phyloP scores from a whole-genome alignment of 2,113 vertebrate genomes.

The Coreoperca whiteheadi region DNA sequence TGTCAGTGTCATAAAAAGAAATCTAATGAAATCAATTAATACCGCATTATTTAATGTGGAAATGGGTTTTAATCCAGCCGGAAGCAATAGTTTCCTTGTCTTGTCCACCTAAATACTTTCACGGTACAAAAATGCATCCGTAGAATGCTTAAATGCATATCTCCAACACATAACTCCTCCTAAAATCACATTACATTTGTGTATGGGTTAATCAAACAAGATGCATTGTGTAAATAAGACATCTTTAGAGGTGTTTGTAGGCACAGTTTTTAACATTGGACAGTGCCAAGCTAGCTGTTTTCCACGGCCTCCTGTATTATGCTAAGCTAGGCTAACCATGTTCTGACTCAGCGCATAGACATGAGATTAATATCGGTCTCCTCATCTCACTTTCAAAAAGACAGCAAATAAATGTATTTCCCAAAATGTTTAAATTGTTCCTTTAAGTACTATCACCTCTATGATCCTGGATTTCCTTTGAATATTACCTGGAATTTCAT shows the following conservation, averaged over 20 bases:
- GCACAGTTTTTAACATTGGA: not conserved
- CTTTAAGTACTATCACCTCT: not conserved
- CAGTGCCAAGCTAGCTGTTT: not conserved
- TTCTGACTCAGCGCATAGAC: not conserved
- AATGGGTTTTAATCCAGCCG: not conserved
- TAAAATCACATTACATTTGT: not conserved
- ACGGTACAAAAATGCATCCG: not conserved
- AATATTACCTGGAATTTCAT: conserved; percentile 14
- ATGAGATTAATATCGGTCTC: not conserved
- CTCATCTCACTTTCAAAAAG: not conserved
- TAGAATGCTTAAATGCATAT: no score
- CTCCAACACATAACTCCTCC: not conserved
- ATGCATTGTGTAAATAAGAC: not conserved
- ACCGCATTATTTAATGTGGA: not conserved
- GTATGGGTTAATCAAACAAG: not conserved
- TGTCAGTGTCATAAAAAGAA: not conserved
- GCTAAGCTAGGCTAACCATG: not conserved
- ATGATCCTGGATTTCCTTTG: not conserved
- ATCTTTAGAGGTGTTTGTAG: not conserved
- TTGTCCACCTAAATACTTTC: not conserved
- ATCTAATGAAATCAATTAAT: not conserved
- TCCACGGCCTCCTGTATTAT: no score
- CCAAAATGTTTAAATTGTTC: not conserved
- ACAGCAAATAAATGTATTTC: not conserved
- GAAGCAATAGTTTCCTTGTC: not conserved